phyloP scores from a whole-genome alignment of 1,140 invertebrate genomes.

The fruit fly (Drosophila melanogaster) region DNA sequence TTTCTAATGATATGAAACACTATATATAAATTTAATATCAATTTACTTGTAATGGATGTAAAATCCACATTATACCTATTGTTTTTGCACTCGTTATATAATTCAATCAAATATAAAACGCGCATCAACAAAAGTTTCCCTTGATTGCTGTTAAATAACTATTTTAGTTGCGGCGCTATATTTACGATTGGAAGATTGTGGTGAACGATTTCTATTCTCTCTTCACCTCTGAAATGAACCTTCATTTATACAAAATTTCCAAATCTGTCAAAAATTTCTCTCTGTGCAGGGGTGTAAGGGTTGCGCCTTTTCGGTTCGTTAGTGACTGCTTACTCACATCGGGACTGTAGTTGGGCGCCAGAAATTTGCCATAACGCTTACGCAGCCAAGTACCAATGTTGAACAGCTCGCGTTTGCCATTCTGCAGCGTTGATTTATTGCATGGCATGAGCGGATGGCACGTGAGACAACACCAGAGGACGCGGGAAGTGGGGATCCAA shows the following conservation, averaged over 20 bases:
- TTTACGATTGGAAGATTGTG: too few species aligned
- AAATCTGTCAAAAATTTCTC: constrained; percentile 11
- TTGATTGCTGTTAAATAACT: too few species aligned
- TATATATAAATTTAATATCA: too few species aligned
- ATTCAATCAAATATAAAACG: too few species aligned
- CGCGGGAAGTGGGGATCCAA: neutral
- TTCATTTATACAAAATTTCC: neutral
- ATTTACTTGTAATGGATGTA: too few species aligned
- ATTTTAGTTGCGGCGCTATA: too few species aligned
- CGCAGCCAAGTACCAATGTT: constrained; percentile 88
- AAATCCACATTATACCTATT: too few species aligned
- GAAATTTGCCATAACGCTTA: constrained; percentile 87
- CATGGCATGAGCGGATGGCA: constrained; percentile 67
- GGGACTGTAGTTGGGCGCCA: constrained; percentile 87
- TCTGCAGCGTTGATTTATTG: constrained; percentile 85
- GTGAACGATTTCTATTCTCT: too few species aligned
- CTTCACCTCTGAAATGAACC: too few species aligned
- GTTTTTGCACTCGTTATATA: too few species aligned
- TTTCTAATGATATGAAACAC: too few species aligned
- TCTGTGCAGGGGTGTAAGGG: constrained; percentile 12
- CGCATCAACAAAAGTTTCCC: too few species aligned
- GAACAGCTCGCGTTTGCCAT: constrained; percentile 88
- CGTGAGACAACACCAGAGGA: constrained; percentile 59
- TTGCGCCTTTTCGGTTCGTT: constrained; percentile 54
- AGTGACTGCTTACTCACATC: constrained; percentile 85